Evolutionary conservation across 1,140 invertebrate genomes (phyloP), one percentile per base, ranked within the genome.

Genomic region (Macrotrachela quadricornifera): DNA sequence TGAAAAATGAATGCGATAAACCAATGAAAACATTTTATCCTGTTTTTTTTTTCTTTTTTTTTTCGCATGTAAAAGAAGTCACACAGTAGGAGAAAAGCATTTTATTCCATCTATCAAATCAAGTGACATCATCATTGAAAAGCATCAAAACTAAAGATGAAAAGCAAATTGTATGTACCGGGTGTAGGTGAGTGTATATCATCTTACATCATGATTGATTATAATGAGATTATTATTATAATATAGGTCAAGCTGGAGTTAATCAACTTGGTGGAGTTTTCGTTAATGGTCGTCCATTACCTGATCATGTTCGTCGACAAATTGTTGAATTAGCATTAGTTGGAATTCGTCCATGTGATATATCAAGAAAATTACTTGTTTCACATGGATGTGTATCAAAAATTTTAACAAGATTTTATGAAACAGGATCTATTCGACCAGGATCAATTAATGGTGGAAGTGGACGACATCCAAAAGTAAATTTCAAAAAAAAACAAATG

Each of bases 301-400:
- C 88, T 15, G 84, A 90, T 66, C 84, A 82, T 61, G 84, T 92
- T n/a, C 75, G 88, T 48, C 79, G 85, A 57, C 76, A 84, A 56
- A 94, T 94, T 60, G 86, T 94, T 0, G 85, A 94, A 64, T 71
- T 94, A 61, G 86, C 87, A 15, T 72, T 90, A 52, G 76, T 87
- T 64, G 74, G 74, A 12, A 85, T 92, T 0, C 73, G 88, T 51
- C 88, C 88, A 11, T 94, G 88, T 68, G 88, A 94, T 71, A 95
- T 94, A 65, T 90, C 85, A 6, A 71, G 88, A 46, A 85, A 91
- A 64, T 74, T 95, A 30, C 75, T 90, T 12, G 91, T 97, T 10
- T 92, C 86, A 0, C 88, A 95, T 65, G 90, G 90, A 57, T 83
- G 82, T 63, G 85, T 90, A n/a, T 90, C 85, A 12, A 95, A 95